Percentiles rank a stretch among this genome's conserved stretches.
Conservation (phyloP, 2,113 vertebrate genomes). For the Promerops cafer region DNA sequence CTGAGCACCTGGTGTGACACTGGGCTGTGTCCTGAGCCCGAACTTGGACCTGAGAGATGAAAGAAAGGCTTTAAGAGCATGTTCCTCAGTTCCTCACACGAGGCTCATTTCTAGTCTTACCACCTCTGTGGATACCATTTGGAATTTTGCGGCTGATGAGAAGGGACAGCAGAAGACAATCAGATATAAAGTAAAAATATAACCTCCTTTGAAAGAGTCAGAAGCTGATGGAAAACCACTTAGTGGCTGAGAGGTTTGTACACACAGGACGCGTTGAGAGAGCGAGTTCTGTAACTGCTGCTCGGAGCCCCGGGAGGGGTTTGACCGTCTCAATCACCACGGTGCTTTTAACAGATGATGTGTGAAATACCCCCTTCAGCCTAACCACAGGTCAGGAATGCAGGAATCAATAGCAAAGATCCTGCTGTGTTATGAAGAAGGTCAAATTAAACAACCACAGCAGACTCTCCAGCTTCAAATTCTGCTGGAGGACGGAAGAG, state of each 20-base stretch:
- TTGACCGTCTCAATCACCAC: neutral
- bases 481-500: neutral
- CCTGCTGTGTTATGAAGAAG: neutral
- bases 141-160: neutral
- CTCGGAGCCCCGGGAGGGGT: neutral
- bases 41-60: neutral
- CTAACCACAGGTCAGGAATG: neutral
- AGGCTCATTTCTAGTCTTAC: neutral
- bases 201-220: neutral
- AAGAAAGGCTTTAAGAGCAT: neutral
- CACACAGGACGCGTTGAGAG: neutral
- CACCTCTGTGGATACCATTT: neutral
- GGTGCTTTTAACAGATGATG: neutral
- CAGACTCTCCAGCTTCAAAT: neutral
- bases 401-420: neutral
- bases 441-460: neutral
- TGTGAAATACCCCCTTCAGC: neutral
- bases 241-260: neutral
- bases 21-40: neutral
- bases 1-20: neutral
- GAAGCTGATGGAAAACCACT: neutral
- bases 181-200: neutral
- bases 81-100: neutral
- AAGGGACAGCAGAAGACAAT: neutral
- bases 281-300: neutral